Base-by-base conservation (phyloP, 2,888 invertebrate species). In the Resseliella maxima region DNA sequence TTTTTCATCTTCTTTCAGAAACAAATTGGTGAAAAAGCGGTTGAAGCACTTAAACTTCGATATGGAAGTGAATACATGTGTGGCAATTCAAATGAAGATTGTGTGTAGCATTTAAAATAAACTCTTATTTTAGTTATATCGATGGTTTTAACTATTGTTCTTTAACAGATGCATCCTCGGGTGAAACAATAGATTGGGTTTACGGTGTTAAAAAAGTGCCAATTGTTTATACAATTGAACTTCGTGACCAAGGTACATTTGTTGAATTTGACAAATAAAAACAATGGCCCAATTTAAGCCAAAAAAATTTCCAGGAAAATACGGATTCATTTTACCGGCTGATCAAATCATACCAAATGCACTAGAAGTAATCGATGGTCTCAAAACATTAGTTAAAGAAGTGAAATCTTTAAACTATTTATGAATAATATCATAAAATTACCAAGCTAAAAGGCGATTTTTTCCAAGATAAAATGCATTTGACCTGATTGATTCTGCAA, bases 111-210 rank as follows among this genome's bases (percentile, higher is more conserved):
- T 12, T n/a, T n/a, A n/a, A n/a, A n/a, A n/a, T n/a, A 12, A 50
- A 50, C 21, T 2, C 15, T 8, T 50, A 2, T 18, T 18, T 50
- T 21, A 3, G 21, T 50, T 50, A 18, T 10, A 50, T 3, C 12
- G 41, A 41, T 12, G 15, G 2, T 18, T 50, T 50, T 2, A 50
- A 18, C 50, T 10, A 8, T 50, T 50, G 2, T 50, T 50, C 50
- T 10, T 21, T 10, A 50, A 8, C 15, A 95, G 95, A 94, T 89
- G 91, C 92, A 0, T 94, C 94, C 0, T 93, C 94, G 12, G 96
- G 96, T 0, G 92, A 92, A 1, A 93, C 94, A 35, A 92, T 93
- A 87, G 97, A 97, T 89, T 97, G 95, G 95, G 95, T 93, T 0
- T 95, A 96, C 89, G 94, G 93, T 10, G 92, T 91, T 0, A 93